Evolutionary conservation across 2,888 invertebrate genomes (phyloP).

Genomic region (Chelonus formosanus): DNA sequence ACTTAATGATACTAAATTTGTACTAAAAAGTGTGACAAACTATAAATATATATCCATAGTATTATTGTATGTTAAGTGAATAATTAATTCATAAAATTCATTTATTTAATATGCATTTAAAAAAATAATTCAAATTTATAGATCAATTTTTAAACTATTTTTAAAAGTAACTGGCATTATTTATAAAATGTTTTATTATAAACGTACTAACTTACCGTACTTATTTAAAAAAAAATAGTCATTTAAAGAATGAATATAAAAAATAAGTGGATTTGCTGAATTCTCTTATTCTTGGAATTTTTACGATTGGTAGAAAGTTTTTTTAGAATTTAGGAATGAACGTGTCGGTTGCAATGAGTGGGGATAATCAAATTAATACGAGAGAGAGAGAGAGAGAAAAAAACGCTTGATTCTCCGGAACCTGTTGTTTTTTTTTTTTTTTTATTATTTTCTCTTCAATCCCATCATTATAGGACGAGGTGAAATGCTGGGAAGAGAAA

Average conservation of each 20-base stretch:
- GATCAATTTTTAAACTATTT: no score
- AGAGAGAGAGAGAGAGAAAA: slow-evolving; percentile 18
- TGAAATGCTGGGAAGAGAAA: slow-evolving; percentile 28
- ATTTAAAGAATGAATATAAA: not conserved
- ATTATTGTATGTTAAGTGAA: no score
- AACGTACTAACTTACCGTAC: no score
- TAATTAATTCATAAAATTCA: no score
- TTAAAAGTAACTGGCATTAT: no score
- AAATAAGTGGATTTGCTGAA: not conserved
- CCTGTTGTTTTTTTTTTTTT: slow-evolving; percentile 30
- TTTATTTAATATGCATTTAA: no score
- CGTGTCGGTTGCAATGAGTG: slow-evolving; percentile 55
- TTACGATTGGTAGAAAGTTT: not conserved
- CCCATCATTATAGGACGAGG: slow-evolving; percentile 32
- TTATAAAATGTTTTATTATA: no score
- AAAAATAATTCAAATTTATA: no score
- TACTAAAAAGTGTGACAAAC: no score
- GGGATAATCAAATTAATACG: slow-evolving; percentile 42
- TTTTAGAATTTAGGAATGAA: slow-evolving; percentile 17
- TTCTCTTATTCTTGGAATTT: not conserved
- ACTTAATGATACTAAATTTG: no score
- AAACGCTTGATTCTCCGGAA: slow-evolving; percentile 34
- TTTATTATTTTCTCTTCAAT: slow-evolving; percentile 30
- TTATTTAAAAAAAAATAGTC: no score
- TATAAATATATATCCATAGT: no score